phyloP scores from a whole-genome alignment of 2,888 invertebrate genomes.

The Drosophila antonietae region DNA sequence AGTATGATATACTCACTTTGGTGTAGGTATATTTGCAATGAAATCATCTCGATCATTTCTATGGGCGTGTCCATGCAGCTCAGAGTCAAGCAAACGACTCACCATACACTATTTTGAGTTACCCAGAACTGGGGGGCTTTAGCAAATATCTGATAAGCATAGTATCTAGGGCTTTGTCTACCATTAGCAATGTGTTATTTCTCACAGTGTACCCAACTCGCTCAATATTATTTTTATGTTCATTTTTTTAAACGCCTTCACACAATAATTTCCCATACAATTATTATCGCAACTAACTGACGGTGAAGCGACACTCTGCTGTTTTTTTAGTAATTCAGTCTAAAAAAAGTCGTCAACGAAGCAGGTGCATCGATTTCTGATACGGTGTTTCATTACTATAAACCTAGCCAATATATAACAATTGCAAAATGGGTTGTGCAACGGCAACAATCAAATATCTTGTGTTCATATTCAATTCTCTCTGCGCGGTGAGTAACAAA shows the following conservation, averaged over 20 bases:
- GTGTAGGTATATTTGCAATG: neutral
- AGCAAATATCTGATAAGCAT: slow-evolving; percentile 31
- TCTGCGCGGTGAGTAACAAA: slow-evolving; percentile 72
- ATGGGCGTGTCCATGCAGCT: slow-evolving; percentile 2
- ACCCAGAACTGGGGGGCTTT: slow-evolving; percentile 1
- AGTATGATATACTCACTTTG: neutral
- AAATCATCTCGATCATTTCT: neutral
- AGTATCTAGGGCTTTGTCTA: neutral
- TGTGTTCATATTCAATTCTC: slow-evolving; percentile 67
- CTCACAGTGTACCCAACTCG: slow-evolving; percentile 39
- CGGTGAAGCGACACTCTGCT: slow-evolving; percentile 18
- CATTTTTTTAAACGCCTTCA: slow-evolving; percentile 19
- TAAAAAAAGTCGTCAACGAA: slow-evolving; percentile 38
- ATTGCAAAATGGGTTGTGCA: slow-evolving; percentile 69
- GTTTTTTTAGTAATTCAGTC: slow-evolving; percentile 58
- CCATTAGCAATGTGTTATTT: slow-evolving; percentile 14
- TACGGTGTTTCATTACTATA: neutral
- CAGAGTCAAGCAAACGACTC: neutral
- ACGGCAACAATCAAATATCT: slow-evolving; percentile 68
- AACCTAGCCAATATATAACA: neutral
- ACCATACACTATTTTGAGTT: slow-evolving; percentile 9
- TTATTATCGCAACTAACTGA: slow-evolving; percentile 51
- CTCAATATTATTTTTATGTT: slow-evolving; percentile 44
- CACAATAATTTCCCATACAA: slow-evolving; percentile 46
- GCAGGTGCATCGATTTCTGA: slow-evolving; percentile 24